These are phyloP conservation scores for Apantesis nais DNA, from an alignment of 2,888 invertebrate genomes.

Conservation along the genomic window DNA sequence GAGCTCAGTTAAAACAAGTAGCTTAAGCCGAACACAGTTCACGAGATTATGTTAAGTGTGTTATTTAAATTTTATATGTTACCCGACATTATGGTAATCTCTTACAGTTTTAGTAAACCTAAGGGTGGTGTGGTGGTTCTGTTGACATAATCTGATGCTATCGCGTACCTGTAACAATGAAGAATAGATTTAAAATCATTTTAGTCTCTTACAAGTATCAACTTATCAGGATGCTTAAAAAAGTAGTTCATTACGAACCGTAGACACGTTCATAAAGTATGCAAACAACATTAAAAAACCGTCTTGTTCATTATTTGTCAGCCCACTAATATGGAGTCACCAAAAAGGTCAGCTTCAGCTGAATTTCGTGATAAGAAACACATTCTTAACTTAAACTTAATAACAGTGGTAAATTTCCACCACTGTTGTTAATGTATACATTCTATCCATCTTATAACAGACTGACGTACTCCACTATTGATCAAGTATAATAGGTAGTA, in stretches of 20 bases:
- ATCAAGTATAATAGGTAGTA: neutral
- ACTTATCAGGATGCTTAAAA: neutral
- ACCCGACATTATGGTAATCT: conserved; percentile 49
- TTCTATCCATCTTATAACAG: neutral
- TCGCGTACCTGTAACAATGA: conserved; percentile 17
- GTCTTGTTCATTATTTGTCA: neutral
- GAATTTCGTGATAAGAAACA: neutral
- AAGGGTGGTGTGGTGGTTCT: neutral
- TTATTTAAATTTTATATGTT: conserved; percentile 56
- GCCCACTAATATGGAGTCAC: neutral
- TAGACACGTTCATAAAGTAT: neutral
- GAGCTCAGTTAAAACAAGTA: conserved; percentile 22
- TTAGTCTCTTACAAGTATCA: neutral
- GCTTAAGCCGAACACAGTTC: conserved; percentile 18
- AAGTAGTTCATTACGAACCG: no score
- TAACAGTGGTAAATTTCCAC: neutral
- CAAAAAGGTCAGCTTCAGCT: no score
- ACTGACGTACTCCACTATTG: neutral
- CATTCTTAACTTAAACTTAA: neutral
- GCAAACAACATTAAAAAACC: neutral
- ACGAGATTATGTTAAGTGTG: conserved; percentile 53
- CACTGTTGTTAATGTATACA: no score
- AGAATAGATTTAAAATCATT: neutral
- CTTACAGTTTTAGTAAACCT: conserved; percentile 33
- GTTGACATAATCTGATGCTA: neutral